These are phyloP conservation scores for Hydrochoerus hydrochaeris DNA, from an alignment of 2,113 vertebrate species.

Conservation along the genomic window DNA sequence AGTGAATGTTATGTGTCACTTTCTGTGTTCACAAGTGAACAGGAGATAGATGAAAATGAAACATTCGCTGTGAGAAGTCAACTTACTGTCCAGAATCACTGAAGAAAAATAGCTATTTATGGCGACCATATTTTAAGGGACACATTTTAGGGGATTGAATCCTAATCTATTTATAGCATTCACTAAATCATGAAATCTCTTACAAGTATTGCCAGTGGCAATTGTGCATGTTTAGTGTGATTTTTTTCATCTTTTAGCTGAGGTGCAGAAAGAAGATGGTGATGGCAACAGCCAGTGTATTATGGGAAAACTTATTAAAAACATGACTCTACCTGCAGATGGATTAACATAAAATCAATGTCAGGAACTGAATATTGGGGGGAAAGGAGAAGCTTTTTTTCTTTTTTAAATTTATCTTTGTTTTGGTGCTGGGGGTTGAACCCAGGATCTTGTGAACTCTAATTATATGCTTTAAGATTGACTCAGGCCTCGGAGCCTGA, in stretches of 20 bases:
- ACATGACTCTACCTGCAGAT: not conserved
- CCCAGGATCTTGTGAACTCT: not conserved
- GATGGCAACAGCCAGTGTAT: not conserved
- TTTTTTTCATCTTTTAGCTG: conserved; percentile 29
- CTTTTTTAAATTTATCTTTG: not conserved
- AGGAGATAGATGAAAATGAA: conserved; percentile 32
- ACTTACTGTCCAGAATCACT: not conserved
- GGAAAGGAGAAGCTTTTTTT: not conserved
- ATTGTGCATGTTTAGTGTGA: not conserved
- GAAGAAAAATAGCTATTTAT: conserved; percentile 23
- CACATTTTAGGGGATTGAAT: not conserved
- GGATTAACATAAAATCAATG: conserved; percentile 38
- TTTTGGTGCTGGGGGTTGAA: not conserved
- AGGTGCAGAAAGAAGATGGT: not conserved
- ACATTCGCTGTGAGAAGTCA: conserved; percentile 31
- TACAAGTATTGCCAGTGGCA: not conserved
- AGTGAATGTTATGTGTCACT: not conserved
- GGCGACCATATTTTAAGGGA: not conserved
- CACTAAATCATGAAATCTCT: conserved; percentile 21
- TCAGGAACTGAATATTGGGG: not conserved
- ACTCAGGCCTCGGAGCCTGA: not conserved
- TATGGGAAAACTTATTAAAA: not conserved
- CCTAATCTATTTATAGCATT: not conserved
- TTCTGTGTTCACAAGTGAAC: conserved; percentile 20
- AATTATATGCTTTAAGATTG: not conserved